phyloP scores from a whole-genome alignment of 2,888 invertebrate species.

The Carabus problematicus region DNA sequence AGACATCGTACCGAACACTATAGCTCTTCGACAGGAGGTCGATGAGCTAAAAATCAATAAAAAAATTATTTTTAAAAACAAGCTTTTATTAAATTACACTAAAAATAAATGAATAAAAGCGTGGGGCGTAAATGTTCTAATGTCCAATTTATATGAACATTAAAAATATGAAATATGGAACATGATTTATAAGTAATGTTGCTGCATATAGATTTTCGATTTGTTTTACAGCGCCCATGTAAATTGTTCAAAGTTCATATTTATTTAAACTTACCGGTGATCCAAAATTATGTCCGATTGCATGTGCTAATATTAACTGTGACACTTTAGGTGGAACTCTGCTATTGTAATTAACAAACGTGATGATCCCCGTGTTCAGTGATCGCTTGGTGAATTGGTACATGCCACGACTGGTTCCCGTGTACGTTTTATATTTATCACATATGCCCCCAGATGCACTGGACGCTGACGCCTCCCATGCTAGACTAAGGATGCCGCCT shows the following conservation, averaged over 20 bases:
- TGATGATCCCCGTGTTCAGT: constrained; percentile 98
- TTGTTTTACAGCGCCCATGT: too few relatives aligned
- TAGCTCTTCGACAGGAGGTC: too few relatives aligned
- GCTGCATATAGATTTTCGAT: too few relatives aligned
- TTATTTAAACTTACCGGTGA: constrained; percentile 77
- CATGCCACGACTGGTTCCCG: constrained; percentile 93
- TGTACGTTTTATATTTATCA: constrained; percentile 96
- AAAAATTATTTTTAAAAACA: too few relatives aligned
- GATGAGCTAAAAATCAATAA: too few relatives aligned
- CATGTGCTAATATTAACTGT: constrained; percentile 96
- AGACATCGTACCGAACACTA: too few relatives aligned
- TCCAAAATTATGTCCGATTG: constrained; percentile 99
- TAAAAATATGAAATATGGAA: too few relatives aligned
- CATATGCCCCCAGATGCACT: constrained; percentile 99
- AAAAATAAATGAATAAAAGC: too few relatives aligned
- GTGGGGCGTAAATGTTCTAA: too few relatives aligned
- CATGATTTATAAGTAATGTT: too few relatives aligned
- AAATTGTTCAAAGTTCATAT: background rate
- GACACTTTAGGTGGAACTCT: constrained; percentile 97
- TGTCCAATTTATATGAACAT: too few relatives aligned
- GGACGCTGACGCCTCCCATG: constrained; percentile 98
- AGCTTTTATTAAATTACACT: too few relatives aligned
- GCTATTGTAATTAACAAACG: constrained; percentile 98
- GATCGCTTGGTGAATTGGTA: constrained; percentile 94
- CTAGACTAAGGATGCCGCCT: constrained; percentile 95